These are phyloP conservation scores for Seira sanloemensis DNA, from an alignment of 2,888 invertebrate genomes.

Conservation along the genomic window DNA sequence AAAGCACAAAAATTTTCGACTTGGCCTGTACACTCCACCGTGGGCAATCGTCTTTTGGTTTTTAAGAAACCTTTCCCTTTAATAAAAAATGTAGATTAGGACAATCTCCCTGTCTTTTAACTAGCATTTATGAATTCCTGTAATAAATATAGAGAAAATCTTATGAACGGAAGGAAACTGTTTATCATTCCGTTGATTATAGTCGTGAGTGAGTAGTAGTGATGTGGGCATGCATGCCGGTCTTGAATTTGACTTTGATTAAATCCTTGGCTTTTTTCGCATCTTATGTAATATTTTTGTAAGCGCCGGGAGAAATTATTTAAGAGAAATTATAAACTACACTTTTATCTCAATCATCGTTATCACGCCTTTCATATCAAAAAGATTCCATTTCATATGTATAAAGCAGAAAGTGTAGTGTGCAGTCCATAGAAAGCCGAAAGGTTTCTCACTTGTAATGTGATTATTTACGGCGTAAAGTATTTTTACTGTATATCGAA, in stretches of 20 bases:
- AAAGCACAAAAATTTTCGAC: too few relatives aligned
- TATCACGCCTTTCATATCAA: too few relatives aligned
- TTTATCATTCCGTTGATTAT: constrained; percentile 59
- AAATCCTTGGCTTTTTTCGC: constrained; percentile 25
- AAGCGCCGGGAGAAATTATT: too few relatives aligned
- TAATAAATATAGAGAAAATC: not conserved
- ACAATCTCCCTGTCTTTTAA: not conserved
- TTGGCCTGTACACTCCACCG: too few relatives aligned
- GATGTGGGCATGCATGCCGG: constrained; percentile 2
- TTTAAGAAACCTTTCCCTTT: not conserved
- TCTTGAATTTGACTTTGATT: constrained; percentile 44
- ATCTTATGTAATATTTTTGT: constrained; percentile 34
- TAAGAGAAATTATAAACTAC: too few relatives aligned
- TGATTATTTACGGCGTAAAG: constrained; percentile 46
- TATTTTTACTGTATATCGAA: constrained; percentile 23
- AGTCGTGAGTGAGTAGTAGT: too few relatives aligned
- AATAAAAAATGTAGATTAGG: not conserved
- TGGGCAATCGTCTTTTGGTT: not conserved
- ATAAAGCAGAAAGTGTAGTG: too few relatives aligned
- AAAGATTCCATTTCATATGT: too few relatives aligned
- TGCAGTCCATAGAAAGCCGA: too few relatives aligned
- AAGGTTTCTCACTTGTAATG: not conserved
- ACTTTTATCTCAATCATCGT: too few relatives aligned
- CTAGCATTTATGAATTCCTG: too few relatives aligned
- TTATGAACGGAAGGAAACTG: constrained; percentile 55